Conservation (phyloP, 2,888 invertebrate species). For the Monopis laevigella region DNA sequence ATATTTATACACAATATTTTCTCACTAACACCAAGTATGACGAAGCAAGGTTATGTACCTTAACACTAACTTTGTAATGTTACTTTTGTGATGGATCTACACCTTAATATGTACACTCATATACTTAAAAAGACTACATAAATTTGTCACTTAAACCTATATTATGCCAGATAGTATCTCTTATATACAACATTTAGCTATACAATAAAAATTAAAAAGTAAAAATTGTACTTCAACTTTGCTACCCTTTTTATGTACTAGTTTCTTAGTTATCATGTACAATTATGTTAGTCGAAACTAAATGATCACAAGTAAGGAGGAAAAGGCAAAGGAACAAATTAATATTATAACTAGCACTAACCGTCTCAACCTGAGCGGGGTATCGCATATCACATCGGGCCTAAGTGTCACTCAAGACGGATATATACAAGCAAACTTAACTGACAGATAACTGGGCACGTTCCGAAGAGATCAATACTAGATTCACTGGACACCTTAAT, state of each 20-base stretch:
- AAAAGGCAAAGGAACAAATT: constrained; percentile 60
- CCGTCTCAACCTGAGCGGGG: constrained; percentile 32
- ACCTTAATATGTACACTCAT: constrained; percentile 53
- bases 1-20: too few species aligned
- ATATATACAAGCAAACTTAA: constrained; percentile 59
- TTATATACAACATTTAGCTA: constrained; percentile 55
- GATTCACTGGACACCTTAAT: constrained; percentile 34
- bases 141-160: constrained; percentile 62
- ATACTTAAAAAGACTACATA: constrained; percentile 63
- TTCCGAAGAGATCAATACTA: constrained; percentile 63
- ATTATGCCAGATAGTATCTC: constrained; percentile 66
- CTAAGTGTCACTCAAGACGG: constrained; percentile 45
- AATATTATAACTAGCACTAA: constrained; percentile 52
- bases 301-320: constrained; percentile 50
- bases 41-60: too few species aligned
- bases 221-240: constrained; percentile 62
- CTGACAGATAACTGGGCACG: constrained; percentile 42
- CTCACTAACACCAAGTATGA: too few species aligned
- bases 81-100: constrained; percentile 47
- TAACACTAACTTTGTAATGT: constrained; percentile 41
- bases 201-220: constrained; percentile 62
- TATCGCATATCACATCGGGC: constrained; percentile 46
- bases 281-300: constrained; percentile 55
- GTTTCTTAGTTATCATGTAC: constrained; percentile 35
- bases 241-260: constrained; percentile 57